These are phyloP conservation scores for Ia io DNA, from an alignment of 2,113 vertebrate genomes.

Conservation along the genomic window DNA sequence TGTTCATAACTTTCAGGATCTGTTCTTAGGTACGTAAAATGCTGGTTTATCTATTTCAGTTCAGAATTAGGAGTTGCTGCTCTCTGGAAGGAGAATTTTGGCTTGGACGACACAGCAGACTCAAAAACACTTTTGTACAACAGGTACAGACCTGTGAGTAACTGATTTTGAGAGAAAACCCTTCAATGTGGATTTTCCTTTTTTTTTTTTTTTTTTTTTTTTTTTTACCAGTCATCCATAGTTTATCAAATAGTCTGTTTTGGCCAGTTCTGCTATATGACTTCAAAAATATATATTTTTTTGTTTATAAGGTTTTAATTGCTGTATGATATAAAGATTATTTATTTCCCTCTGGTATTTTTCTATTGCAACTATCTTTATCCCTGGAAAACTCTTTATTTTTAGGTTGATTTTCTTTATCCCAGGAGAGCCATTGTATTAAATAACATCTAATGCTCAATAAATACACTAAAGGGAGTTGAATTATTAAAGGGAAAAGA, in stretches of 20 bases:
- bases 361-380: background rate
- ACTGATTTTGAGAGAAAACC: constrained; percentile 16
- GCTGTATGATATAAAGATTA: background rate
- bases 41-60: background rate
- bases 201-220: too few relatives aligned
- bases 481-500: background rate
- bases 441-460: constrained; percentile 14
- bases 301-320: constrained; percentile 10
- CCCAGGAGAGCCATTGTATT: background rate
- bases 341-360: constrained; percentile 4
- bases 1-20: constrained; percentile 1
- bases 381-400: constrained; percentile 15
- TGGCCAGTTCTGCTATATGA: background rate
- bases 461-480: constrained; percentile 22
- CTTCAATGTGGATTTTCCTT: background rate
- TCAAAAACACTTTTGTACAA: background rate
- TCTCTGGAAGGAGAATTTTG: background rate
- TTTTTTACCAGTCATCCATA: background rate
- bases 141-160: background rate
- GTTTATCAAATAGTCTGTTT: background rate
- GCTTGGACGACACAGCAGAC: background rate
- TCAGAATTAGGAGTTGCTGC: background rate
- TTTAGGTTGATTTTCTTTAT: constrained; percentile 20
- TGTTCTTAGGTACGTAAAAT: background rate
- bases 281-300: background rate